These are phyloP conservation scores for Sebastes glaucus DNA, from an alignment of 2,797 vertebrate genomes.

Conservation along the genomic window DNA sequence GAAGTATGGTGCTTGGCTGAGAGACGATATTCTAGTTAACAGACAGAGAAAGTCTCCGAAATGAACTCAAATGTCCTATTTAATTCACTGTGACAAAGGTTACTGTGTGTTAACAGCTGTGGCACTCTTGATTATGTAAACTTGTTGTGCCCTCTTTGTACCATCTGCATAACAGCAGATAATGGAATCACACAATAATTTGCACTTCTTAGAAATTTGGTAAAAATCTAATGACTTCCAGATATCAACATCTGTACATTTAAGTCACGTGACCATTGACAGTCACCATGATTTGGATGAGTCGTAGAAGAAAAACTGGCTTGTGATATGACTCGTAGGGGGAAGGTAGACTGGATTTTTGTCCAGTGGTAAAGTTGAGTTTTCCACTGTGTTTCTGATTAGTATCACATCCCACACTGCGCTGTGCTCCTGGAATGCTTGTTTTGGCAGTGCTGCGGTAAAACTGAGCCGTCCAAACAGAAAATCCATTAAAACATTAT, in stretches of 20 bases:
- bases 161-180: constrained; percentile 5
- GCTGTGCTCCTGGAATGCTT: constrained; percentile 78
- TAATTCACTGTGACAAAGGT: not conserved
- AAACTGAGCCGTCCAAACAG: constrained; percentile 72
- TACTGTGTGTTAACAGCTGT: constrained; percentile 21
- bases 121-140: constrained; percentile 29
- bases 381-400: constrained; percentile 78
- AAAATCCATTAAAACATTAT: constrained; percentile 70
- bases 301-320: constrained; percentile 7
- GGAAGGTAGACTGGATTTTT: constrained; percentile 36
- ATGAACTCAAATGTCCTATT: not conserved
- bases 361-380: constrained; percentile 39
- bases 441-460: constrained; percentile 76
- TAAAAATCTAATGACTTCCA: not conserved
- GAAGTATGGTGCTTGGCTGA: not conserved
- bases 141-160: not conserved
- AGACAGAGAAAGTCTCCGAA: not conserved
- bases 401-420: constrained; percentile 74
- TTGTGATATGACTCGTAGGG: constrained; percentile 5
- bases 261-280: not conserved
- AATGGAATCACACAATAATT: not conserved
- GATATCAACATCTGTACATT: not conserved
- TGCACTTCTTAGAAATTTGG: not conserved
- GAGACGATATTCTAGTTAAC: not conserved
- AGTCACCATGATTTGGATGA: not conserved